A percentile compares a stretch with the other conserved stretches of the same genome.
Evolutionary conservation across 2,113 vertebrate genomes (phyloP).

Genomic region (Parotia lawesii): DNA sequence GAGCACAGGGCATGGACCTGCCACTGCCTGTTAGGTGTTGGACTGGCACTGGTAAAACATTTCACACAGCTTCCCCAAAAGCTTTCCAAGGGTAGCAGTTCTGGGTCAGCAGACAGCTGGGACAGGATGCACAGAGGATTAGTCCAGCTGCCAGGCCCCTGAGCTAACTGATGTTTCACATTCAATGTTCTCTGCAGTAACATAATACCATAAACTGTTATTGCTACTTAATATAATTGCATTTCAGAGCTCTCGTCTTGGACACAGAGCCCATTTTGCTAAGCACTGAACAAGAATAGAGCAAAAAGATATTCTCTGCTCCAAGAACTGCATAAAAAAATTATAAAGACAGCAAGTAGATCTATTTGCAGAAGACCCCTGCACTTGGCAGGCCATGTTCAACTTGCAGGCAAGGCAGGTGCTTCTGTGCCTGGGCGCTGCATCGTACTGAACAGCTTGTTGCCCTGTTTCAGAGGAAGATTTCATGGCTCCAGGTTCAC

Average conservation of each 20-base stretch:
- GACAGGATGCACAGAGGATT: background rate
- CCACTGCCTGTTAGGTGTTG: background rate
- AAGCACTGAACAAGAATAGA: background rate
- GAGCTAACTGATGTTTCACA: background rate
- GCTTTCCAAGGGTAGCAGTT: background rate
- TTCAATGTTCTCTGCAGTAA: background rate
- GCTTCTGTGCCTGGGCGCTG: accelerated
- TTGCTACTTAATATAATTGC: background rate
- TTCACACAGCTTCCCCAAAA: background rate
- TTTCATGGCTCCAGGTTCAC: background rate
- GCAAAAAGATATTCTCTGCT: background rate
- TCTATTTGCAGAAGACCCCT: background rate
- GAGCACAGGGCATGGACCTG: background rate
- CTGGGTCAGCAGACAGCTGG: background rate
- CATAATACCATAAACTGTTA: background rate
- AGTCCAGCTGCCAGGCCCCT: background rate
- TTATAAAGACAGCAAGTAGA: background rate
- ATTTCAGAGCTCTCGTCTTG: background rate
- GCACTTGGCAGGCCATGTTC: background rate
- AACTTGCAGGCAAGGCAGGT: background rate
- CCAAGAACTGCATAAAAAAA: background rate
- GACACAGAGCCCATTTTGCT: background rate
- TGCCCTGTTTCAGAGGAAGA: background rate
- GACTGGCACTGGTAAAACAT: background rate
- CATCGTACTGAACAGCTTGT: background rate